Conservation (phyloP, 2,888 invertebrate genomes). For the Alviniconcha strummeri region DNA sequence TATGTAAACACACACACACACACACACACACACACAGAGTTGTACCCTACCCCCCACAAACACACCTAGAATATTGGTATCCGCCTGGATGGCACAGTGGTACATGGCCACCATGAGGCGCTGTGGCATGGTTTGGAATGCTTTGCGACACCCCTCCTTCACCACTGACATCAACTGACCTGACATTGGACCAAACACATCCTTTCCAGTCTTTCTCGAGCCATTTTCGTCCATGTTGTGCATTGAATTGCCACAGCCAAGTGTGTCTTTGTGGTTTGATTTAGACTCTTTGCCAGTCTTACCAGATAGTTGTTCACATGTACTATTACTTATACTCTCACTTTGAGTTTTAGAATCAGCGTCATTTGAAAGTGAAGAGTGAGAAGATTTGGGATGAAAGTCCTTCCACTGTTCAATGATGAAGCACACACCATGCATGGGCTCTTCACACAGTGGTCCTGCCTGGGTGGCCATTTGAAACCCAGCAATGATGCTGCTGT, state of each 20-base stretch:
- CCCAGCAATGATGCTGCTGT: slow-evolving; percentile 76
- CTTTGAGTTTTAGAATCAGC: background rate
- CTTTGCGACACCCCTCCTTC: slow-evolving; percentile 90
- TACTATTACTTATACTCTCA: background rate
- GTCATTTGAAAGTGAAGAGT: background rate
- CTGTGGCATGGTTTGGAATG: slow-evolving; percentile 91
- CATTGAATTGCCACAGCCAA: background rate
- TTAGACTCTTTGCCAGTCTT: background rate
- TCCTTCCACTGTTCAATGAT: slow-evolving; percentile 87
- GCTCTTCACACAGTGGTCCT: slow-evolving; percentile 97
- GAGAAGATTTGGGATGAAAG: background rate
- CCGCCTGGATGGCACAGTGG: slow-evolving; percentile 86
- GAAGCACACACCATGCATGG: slow-evolving; percentile 93
- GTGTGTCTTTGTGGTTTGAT: too few species aligned
- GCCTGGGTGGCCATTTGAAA: slow-evolving; percentile 83
- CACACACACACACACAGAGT: slow-evolving; percentile 1
- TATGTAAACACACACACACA: background rate
- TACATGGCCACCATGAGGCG: slow-evolving; percentile 97
- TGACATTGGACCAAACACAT: slow-evolving; percentile 72
- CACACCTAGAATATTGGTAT: slow-evolving; percentile 90
- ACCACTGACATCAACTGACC: slow-evolving; percentile 94
- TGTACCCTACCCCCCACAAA: too few species aligned
- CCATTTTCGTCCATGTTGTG: slow-evolving; percentile 17
- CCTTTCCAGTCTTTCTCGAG: slow-evolving; percentile 25
- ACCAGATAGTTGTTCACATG: background rate